These are phyloP conservation scores for Cerceris ruficornis DNA, from an alignment of 2,888 invertebrate genomes.

Conservation along the genomic window DNA sequence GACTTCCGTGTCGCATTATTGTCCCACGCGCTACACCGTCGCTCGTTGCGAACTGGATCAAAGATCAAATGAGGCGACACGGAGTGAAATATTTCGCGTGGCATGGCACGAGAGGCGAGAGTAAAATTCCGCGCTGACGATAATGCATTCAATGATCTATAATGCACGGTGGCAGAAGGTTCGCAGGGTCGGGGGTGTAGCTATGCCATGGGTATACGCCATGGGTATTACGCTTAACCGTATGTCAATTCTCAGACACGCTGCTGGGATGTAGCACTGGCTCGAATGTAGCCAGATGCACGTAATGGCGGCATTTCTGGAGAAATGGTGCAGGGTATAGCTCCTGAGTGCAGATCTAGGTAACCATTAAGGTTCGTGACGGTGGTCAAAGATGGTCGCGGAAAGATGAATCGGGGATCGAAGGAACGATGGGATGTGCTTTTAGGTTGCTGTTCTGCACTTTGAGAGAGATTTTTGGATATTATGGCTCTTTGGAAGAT, in stretches of 20 bases:
- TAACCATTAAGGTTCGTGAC: slow-evolving; percentile 51
- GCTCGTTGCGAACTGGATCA: slow-evolving; percentile 6
- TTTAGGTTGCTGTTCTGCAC: too few relatives aligned
- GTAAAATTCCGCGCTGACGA: slow-evolving; percentile 12
- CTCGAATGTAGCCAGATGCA: slow-evolving; percentile 54
- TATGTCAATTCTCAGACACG: slow-evolving; percentile 58
- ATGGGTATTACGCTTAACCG: slow-evolving; percentile 51
- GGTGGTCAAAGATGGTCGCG: slow-evolving; percentile 42
- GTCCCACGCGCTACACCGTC: neutral
- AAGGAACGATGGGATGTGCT: slow-evolving; percentile 30
- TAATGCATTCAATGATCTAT: slow-evolving; percentile 34
- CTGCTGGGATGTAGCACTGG: slow-evolving; percentile 34
- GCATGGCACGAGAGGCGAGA: slow-evolving; percentile 3
- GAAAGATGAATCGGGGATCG: slow-evolving; percentile 43
- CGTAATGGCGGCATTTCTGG: slow-evolving; percentile 59
- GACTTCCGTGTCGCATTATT: slow-evolving; percentile 1
- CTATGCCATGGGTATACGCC: slow-evolving; percentile 12
- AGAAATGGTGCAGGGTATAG: slow-evolving; percentile 48
- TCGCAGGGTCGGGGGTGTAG: neutral
- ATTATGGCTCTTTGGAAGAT: too few relatives aligned
- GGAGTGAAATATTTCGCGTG: slow-evolving; percentile 5
- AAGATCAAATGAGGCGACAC: slow-evolving; percentile 9
- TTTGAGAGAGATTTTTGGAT: too few relatives aligned
- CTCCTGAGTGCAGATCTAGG: slow-evolving; percentile 35
- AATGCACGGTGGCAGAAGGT: slow-evolving; percentile 21